Percentiles rank a stretch among this genome's conserved stretches.
These are phyloP conservation scores for Salarias fasciatus DNA, from an alignment of 2,797 vertebrate genomes.

Conservation along the genomic window DNA sequence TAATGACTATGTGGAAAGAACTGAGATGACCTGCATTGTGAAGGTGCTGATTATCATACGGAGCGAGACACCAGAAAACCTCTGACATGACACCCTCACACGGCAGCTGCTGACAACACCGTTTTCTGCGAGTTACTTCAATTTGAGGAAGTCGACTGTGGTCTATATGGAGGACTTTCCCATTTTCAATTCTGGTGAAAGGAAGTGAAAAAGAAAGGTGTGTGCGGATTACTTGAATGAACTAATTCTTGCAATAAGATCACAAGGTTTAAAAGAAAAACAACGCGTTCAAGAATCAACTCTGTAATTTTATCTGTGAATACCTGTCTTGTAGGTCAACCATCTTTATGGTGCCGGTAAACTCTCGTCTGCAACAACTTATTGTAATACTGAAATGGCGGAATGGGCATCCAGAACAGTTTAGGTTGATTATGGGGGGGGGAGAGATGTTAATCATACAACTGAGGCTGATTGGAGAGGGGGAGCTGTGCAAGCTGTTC, in stretches of 20 bases:
- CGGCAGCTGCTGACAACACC: background rate
- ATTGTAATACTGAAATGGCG: conserved; percentile 58
- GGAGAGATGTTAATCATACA: conserved; percentile 75
- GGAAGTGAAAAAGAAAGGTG: conserved; percentile 14
- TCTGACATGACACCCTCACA: background rate
- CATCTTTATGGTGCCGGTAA: conserved; percentile 21
- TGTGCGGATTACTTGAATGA: background rate
- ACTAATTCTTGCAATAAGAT: conserved; percentile 7
- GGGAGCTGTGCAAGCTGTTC: conserved; percentile 59
- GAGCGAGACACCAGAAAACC: conserved; percentile 16
- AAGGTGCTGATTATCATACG: conserved; percentile 16
- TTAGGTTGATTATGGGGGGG: conserved; percentile 57
- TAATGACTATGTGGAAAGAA: conserved; percentile 55
- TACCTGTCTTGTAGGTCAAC: conserved; percentile 6
- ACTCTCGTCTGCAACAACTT: conserved; percentile 32
- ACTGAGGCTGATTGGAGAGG: conserved; percentile 63
- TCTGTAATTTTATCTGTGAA: conserved; percentile 34
- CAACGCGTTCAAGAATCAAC: background rate
- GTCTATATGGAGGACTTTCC: background rate
- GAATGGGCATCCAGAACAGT: conserved; percentile 62
- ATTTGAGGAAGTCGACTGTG: conserved; percentile 40
- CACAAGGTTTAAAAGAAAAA: no score
- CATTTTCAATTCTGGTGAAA: conserved; percentile 24
- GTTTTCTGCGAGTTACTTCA: conserved; percentile 22
- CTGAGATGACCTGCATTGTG: conserved; percentile 48